These are phyloP conservation scores for Opisthograptis luteolata DNA, from an alignment of 2,888 invertebrate genomes.

Conservation along the genomic window DNA sequence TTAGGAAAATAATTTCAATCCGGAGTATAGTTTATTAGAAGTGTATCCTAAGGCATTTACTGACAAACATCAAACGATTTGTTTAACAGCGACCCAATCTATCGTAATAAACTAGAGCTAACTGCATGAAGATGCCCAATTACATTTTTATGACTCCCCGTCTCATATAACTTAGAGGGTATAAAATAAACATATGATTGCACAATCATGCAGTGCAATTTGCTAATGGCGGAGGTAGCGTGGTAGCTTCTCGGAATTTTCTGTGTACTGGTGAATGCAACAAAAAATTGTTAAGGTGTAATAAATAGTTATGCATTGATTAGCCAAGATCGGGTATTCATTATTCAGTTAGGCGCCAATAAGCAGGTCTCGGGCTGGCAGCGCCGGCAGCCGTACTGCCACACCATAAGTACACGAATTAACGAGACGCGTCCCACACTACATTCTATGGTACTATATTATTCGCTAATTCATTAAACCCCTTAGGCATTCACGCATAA, in stretches of 20 bases:
- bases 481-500: constrained; percentile 48
- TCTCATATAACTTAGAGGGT: constrained; percentile 16
- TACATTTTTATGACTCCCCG: constrained; percentile 28
- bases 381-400: constrained; percentile 46
- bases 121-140: constrained; percentile 28
- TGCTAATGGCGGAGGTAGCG: constrained; percentile 12
- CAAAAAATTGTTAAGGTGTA: constrained; percentile 11
- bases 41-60: constrained; percentile 4
- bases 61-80: constrained; percentile 9
- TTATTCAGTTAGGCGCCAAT: constrained; percentile 74
- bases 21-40: not conserved
- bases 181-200: constrained; percentile 25
- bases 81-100: constrained; percentile 26
- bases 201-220: constrained; percentile 28
- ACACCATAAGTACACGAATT: constrained; percentile 63
- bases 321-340: constrained; percentile 66
- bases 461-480: constrained; percentile 37
- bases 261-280: not conserved
- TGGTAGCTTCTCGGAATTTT: not conserved
- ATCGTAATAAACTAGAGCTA: constrained; percentile 26
- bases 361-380: constrained; percentile 61
- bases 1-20: no score
- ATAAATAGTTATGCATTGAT: constrained; percentile 61
- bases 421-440: constrained; percentile 39
- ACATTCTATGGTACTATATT: not conserved